These are phyloP conservation scores for Drosophila parabipectinata DNA, from an alignment of 1,140 invertebrate genomes.

Conservation along the genomic window DNA sequence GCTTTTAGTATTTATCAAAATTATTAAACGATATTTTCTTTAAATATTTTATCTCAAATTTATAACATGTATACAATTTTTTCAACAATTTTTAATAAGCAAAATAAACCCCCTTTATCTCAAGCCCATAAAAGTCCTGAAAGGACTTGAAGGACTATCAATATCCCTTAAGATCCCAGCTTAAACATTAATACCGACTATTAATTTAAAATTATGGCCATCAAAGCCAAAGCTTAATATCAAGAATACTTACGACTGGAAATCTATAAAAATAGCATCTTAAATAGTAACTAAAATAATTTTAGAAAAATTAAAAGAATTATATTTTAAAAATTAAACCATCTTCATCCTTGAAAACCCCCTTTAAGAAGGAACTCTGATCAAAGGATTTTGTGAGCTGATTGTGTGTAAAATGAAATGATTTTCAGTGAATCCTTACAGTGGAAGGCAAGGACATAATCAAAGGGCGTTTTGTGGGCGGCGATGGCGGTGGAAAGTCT, in stretches of 20 bases:
- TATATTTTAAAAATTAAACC: too few species aligned
- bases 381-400: not conserved
- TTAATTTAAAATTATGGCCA: not conserved
- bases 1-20: too few species aligned
- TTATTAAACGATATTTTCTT: too few species aligned
- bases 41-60: too few species aligned
- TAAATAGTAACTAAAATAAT: not conserved
- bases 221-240: not conserved
- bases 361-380: not conserved
- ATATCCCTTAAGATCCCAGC: not conserved
- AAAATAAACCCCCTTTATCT: not conserved
- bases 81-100: too few species aligned
- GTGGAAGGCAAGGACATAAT: not conserved
- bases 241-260: not conserved
- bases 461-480: not conserved
- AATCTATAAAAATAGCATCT: not conserved
- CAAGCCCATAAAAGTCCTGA: not conserved
- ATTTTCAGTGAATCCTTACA: not conserved
- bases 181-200: not conserved
- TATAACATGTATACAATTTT: too few species aligned
- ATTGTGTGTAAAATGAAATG: not conserved
- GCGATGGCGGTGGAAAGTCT: not conserved
- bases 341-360: not conserved
- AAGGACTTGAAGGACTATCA: not conserved
- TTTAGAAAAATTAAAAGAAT: too few species aligned